phyloP scores from a whole-genome alignment of 2,797 vertebrate species.

The Sebastes diaconus region DNA sequence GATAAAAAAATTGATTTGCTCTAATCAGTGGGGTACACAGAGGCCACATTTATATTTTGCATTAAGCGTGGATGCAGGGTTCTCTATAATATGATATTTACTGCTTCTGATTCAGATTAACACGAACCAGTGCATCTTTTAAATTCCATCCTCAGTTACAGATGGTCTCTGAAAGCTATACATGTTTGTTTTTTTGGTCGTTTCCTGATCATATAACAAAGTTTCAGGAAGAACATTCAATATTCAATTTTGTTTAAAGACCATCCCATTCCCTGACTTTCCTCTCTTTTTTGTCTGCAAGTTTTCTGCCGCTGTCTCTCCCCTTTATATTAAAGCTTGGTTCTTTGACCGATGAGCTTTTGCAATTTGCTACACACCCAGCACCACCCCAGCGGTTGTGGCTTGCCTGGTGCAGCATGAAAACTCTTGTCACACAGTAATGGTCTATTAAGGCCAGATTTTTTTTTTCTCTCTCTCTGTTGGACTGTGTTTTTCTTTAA shows the following conservation, averaged over 20 bases:
- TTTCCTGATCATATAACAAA: neutral
- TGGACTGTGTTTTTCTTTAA: constrained; percentile 4
- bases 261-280: constrained; percentile 3
- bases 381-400: neutral
- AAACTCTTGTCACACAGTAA: constrained; percentile 31
- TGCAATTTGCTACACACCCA: constrained; percentile 13
- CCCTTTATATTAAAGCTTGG: constrained; percentile 1
- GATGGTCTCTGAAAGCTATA: neutral
- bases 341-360: constrained; percentile 33
- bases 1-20: neutral
- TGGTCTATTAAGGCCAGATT: constrained; percentile 6
- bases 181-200: neutral
- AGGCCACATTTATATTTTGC: neutral
- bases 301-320: neutral
- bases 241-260: constrained; percentile 21
- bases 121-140: neutral
- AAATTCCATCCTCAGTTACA: neutral
- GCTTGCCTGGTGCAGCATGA: constrained; percentile 6
- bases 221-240: neutral
- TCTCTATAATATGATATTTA: neutral
- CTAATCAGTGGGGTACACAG: constrained; percentile 3
- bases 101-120: neutral
- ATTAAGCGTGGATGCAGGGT: neutral
- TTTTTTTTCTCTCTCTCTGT: neutral
- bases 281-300: neutral